A percentile compares a stretch with the other conserved stretches of the same genome.
phyloP scores from a whole-genome alignment of 2,888 invertebrate species.

The Apamea crenata region DNA sequence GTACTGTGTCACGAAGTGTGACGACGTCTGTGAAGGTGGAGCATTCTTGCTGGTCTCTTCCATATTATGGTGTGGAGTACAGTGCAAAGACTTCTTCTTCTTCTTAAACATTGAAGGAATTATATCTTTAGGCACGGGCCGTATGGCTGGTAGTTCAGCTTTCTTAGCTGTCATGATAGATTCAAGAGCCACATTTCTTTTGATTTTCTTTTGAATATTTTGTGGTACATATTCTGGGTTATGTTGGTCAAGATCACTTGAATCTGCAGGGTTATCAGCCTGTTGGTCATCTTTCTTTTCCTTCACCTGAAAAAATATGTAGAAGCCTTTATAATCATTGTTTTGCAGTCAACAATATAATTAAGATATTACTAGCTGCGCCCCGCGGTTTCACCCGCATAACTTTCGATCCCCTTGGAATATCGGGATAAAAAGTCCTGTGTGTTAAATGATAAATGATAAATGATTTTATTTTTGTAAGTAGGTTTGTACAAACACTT shows the following conservation, averaged over 20 bases:
- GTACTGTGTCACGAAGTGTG: conserved; percentile 54
- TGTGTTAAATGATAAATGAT: too few species aligned
- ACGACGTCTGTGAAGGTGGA: neutral
- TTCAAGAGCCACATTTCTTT: conserved; percentile 75
- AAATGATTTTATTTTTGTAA: too few species aligned
- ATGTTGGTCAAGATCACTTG: conserved; percentile 1
- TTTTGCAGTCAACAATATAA: neutral
- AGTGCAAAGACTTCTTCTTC: conserved; percentile 32
- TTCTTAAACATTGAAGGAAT: conserved; percentile 52
- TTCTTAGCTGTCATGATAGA: conserved; percentile 70
- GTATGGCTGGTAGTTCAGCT: conserved; percentile 12
- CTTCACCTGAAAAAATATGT: conserved; percentile 68
- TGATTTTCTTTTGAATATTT: conserved; percentile 50
- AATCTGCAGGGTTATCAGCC: conserved; percentile 17
- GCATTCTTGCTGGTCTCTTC: neutral
- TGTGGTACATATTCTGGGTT: conserved; percentile 20
- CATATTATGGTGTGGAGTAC: neutral
- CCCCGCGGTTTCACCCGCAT: too few species aligned
- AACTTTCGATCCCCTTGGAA: too few species aligned
- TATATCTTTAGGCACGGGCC: neutral
- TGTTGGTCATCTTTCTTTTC: conserved; percentile 53
- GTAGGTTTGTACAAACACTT: too few species aligned
- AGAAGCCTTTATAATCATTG: neutral
- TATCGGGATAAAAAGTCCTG: too few species aligned
- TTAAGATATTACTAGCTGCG: neutral